Conservation (phyloP, 2,888 invertebrate genomes). For the Rhingia rostrata region DNA sequence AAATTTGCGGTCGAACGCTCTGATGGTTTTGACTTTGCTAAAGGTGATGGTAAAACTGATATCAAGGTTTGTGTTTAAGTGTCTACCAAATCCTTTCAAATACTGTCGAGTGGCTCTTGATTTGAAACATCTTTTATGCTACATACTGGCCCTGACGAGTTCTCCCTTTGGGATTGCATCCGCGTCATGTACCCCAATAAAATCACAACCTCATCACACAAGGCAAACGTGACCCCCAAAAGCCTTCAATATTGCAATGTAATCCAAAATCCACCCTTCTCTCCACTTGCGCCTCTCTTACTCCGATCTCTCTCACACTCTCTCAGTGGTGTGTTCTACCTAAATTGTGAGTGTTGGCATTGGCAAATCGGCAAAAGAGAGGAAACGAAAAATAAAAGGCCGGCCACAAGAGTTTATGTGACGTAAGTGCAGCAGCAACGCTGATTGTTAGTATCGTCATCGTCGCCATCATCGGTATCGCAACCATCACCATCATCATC, state of each 20-base stretch:
- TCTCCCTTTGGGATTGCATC: not conserved
- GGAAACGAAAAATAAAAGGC: slow-evolving; percentile 29
- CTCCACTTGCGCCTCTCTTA: slow-evolving; percentile 64
- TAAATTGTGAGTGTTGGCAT: slow-evolving; percentile 11
- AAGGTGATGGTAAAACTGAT: too few relatives aligned
- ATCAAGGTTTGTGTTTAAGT: too few relatives aligned
- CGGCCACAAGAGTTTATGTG: slow-evolving; percentile 51
- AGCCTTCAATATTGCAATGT: slow-evolving; percentile 33
- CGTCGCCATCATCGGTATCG: slow-evolving; percentile 51
- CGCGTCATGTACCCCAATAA: slow-evolving; percentile 35
- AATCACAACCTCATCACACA: slow-evolving; percentile 9
- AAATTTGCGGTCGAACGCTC: too few relatives aligned
- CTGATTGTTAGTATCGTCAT: slow-evolving; percentile 49
- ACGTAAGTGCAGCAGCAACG: slow-evolving; percentile 57
- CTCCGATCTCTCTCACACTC: slow-evolving; percentile 66
- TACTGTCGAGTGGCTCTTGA: too few relatives aligned
- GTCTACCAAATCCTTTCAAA: too few relatives aligned
- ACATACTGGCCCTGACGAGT: not conserved
- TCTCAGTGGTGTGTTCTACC: slow-evolving; percentile 53
- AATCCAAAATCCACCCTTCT: slow-evolving; percentile 61
- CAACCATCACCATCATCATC: slow-evolving; percentile 73
- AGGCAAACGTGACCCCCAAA: slow-evolving; percentile 22
- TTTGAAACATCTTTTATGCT: not conserved
- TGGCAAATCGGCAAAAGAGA: slow-evolving; percentile 14
- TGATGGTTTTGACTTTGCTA: too few relatives aligned